phyloP scores from a whole-genome alignment of 2,888 invertebrate species.

The Sicus ferrugineus region DNA sequence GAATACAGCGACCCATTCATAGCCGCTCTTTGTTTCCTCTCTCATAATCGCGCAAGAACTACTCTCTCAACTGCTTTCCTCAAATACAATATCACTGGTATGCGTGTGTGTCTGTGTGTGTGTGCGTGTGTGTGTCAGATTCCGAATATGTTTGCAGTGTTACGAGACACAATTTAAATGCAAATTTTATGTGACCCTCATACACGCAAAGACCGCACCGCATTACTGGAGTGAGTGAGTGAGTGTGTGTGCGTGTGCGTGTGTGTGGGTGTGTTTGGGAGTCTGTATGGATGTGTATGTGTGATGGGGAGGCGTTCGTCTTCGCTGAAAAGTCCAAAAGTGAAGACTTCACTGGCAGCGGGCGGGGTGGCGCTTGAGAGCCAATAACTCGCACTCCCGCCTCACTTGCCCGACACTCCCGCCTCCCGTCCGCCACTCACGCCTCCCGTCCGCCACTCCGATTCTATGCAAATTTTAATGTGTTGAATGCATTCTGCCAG shows the following conservation, averaged over 20 bases:
- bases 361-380: not conserved
- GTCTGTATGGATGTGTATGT: too few species aligned
- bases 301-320: not conserved
- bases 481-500: constrained; percentile 62
- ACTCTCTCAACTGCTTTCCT: too few species aligned
- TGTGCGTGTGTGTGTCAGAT: too few species aligned
- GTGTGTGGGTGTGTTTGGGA: too few species aligned
- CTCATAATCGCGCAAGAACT: too few species aligned
- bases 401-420: too few species aligned
- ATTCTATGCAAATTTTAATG: constrained; percentile 63
- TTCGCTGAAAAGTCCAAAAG: not conserved
- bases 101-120: too few species aligned
- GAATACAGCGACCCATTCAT: too few species aligned
- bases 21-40: too few species aligned
- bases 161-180: constrained; percentile 61
- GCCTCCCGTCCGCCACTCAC: too few species aligned
- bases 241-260: too few species aligned
- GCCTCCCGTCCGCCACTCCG: constrained; percentile 49
- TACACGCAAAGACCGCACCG: constrained; percentile 48
- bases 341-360: not conserved
- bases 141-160: constrained; percentile 24
- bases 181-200: constrained; percentile 59
- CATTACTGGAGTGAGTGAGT: not conserved
- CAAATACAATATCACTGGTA: too few species aligned
- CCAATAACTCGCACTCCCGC: not conserved